phyloP scores from a whole-genome alignment of 2,797 vertebrate species.

The Basileuterus tristriatus region DNA sequence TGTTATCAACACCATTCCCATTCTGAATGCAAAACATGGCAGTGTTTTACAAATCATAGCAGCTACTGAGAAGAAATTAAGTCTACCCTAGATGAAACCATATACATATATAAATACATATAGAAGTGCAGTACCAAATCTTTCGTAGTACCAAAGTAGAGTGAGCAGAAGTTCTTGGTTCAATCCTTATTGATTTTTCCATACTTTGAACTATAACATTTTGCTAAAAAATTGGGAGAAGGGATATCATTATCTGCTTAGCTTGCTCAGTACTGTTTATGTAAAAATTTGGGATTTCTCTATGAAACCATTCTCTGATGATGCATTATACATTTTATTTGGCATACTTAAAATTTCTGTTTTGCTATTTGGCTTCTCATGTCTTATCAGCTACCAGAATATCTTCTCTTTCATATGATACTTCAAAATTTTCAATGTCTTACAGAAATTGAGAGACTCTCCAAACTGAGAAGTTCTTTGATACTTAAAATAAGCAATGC shows the following conservation, averaged over 20 bases:
- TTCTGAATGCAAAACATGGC: not conserved
- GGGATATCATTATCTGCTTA: not conserved
- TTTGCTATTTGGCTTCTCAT: not conserved
- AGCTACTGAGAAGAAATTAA: not conserved
- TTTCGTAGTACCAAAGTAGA: not conserved
- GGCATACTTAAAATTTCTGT: not conserved
- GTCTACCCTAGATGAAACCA: not conserved
- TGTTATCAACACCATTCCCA: not conserved
- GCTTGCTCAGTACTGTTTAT: not conserved
- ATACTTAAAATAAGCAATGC: not conserved
- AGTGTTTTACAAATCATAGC: no score
- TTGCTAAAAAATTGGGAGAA: not conserved
- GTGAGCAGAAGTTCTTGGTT: not conserved
- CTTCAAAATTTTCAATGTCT: not conserved
- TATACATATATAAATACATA: not conserved
- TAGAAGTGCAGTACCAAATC: not conserved
- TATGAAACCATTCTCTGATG: not conserved
- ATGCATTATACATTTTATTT: not conserved
- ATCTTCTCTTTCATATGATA: not conserved
- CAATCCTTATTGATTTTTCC: not conserved
- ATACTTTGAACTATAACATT: not conserved
- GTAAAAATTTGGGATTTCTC: not conserved
- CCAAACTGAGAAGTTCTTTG: not conserved
- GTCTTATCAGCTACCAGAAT: not conserved
- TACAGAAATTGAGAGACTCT: not conserved